These are phyloP conservation scores for Drosophila arizonae DNA, from an alignment of 1,140 invertebrate species.

Conservation along the genomic window DNA sequence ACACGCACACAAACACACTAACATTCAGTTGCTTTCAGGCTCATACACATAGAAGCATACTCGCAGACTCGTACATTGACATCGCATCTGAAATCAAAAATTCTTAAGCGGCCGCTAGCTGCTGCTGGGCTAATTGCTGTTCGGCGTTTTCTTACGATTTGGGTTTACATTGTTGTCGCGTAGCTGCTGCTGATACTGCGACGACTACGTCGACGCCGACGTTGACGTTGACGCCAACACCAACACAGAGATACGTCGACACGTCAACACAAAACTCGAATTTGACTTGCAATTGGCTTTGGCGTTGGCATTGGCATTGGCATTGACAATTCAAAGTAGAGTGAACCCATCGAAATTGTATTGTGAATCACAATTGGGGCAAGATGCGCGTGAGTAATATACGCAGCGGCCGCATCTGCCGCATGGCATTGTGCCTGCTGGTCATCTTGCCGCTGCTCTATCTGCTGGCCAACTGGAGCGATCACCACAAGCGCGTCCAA, in stretches of 20 bases:
- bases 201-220: background rate
- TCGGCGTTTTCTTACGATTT: constrained; percentile 11
- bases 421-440: constrained; percentile 67
- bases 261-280: constrained; percentile 31
- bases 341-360: background rate
- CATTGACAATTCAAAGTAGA: no score
- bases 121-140: constrained; percentile 26
- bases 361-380: background rate
- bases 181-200: background rate
- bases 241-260: constrained; percentile 35
- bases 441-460: constrained; percentile 82
- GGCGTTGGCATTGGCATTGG: background rate
- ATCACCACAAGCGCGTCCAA: constrained; percentile 74
- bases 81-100: constrained; percentile 39
- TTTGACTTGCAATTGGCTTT: background rate
- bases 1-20: constrained; percentile 15
- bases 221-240: constrained; percentile 5
- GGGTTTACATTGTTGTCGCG: constrained; percentile 20
- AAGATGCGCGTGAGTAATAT: constrained; percentile 81
- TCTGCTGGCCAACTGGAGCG: constrained; percentile 82
- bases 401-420: constrained; percentile 82
- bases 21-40: constrained; percentile 40
- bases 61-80: constrained; percentile 28
- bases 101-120: constrained; percentile 38
- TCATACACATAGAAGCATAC: constrained; percentile 17